These are phyloP conservation scores for Oceanites oceanicus DNA, from an alignment of 2,113 vertebrate species.

Conservation along the genomic window DNA sequence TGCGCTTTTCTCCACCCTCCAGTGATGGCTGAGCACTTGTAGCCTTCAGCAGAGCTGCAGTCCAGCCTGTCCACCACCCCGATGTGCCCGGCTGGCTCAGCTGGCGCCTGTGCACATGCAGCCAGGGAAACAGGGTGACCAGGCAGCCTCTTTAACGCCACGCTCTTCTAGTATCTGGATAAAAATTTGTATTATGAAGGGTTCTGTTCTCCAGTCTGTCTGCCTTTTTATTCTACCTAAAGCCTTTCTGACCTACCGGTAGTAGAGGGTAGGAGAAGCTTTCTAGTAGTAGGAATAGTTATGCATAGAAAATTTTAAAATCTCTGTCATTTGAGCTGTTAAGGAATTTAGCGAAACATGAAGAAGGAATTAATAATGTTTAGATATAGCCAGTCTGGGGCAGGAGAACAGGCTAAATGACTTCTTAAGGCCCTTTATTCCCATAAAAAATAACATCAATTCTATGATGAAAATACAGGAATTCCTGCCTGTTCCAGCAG, in stretches of 20 bases:
- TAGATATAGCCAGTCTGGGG: neutral
- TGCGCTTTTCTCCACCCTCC: neutral
- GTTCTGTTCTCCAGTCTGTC: neutral
- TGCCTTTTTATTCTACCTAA: neutral
- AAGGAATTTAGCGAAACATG: neutral
- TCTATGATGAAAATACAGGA: neutral
- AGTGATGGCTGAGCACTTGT: neutral
- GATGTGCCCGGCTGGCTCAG: neutral
- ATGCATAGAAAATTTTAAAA: neutral
- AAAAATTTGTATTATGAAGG: neutral
- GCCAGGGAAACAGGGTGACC: neutral
- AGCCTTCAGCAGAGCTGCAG: neutral
- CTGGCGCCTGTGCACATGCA: accelerated
- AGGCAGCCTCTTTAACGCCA: neutral
- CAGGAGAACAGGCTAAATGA: neutral
- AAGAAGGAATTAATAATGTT: neutral
- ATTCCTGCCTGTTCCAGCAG: neutral
- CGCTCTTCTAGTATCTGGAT: neutral
- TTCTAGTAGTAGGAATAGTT: neutral
- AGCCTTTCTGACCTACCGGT: neutral
- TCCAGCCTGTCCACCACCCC: neutral
- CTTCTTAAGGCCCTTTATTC: neutral
- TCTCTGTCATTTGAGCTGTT: neutral
- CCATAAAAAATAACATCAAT: neutral
- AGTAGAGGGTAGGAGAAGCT: neutral